phyloP scores from a whole-genome alignment of 2,113 vertebrate genomes.

The Centropus bengalensis region DNA sequence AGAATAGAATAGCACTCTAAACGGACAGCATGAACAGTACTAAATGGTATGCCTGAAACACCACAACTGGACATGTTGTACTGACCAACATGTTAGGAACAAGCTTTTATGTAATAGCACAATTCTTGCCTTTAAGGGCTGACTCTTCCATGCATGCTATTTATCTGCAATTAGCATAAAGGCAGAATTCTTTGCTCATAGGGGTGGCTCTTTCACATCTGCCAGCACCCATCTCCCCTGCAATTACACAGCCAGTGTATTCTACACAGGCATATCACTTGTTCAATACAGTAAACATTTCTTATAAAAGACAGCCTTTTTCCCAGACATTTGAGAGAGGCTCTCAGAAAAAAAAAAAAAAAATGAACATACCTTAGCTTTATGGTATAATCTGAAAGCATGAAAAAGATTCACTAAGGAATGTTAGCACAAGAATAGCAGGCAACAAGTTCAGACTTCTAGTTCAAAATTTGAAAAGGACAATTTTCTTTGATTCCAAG shows the following conservation, averaged over 20 bases:
- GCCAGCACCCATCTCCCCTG: background rate
- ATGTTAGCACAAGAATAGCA: background rate
- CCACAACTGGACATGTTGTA: background rate
- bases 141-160: background rate
- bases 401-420: background rate
- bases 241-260: background rate
- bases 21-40: background rate
- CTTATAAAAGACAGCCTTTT: background rate
- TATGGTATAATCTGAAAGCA: background rate
- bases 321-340: background rate
- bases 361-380: background rate
- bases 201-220: background rate
- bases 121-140: background rate
- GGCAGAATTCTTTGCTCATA: background rate
- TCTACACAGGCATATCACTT: background rate
- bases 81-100: background rate
- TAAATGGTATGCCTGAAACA: constrained; percentile 6
- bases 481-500: background rate
- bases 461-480: background rate
- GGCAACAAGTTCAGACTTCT: background rate
- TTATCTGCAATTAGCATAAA: background rate
- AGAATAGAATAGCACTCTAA: background rate
- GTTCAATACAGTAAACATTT: background rate
- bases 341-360: background rate
- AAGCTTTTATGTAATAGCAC: constrained; percentile 6